Base-by-base conservation (phyloP, 2,888 invertebrate genomes). In the Macrophya annulata region DNA sequence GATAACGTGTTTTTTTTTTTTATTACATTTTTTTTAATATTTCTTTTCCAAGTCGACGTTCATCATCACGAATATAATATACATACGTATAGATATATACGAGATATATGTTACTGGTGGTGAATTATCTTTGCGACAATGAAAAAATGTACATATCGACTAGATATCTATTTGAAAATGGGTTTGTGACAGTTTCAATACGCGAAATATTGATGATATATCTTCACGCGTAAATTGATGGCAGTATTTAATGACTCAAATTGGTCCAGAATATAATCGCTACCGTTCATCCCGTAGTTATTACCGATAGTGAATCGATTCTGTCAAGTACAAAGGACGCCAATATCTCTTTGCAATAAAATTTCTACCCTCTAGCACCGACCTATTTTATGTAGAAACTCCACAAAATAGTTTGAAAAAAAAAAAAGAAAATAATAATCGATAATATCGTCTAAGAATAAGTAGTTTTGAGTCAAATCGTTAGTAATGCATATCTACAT, bases 231-330 rank as follows among this genome's bases (percentile, higher is more conserved):
- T 40, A n/a, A 72, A 72, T 72, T 72, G 17, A 72, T 37, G n/a
- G 71, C 37, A 37, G 37, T 21, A 43, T 72, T 72, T 72, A 72
- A 40, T 43, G 71, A 10, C n/a, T 8, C 37, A 37, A 72, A 72
- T 72, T 72, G 17, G 71, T 72, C 71, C 40, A n/a, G 37, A 72
- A 40, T 72, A 72, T 72, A 72, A 72, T 62, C 62, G 62, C 4
- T 21, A 62, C 25, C 25, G 62, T 25, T 62, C 62, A 62, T 62
- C 62, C 71, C 40, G 40, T n/a, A 72, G 71, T 72, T 72, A 72
- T 72, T 72, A 40, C 71, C 40, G 71, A 72, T 72, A 37, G 71
- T 72, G 40, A 72, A 72, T 72, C 71, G 71, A 72, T n/a, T 72
- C 71, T 72, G 40, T 43, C 40, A 43, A 72, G 37, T 72, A 72